phyloP scores from a whole-genome alignment of 2,888 invertebrate genomes.

The Amphipoea lucens region DNA sequence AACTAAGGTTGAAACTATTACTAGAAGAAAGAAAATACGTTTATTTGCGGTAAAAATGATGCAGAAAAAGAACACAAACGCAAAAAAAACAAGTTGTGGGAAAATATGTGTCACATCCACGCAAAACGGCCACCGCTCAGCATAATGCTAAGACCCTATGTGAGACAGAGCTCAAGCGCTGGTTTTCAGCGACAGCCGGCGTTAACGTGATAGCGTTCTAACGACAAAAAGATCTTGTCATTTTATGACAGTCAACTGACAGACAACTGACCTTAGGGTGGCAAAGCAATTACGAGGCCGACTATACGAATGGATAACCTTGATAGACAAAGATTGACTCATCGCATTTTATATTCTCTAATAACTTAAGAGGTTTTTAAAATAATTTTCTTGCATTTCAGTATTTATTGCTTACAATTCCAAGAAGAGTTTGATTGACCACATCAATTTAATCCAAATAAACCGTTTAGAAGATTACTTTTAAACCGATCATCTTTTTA shows the following conservation, averaged over 20 bases:
- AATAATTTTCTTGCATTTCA: constrained; percentile 10
- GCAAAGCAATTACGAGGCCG: neutral
- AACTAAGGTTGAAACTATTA: neutral
- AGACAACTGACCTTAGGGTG: neutral
- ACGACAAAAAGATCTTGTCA: neutral
- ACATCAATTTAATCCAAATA: constrained; percentile 25
- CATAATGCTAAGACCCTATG: neutral
- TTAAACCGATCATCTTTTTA: neutral
- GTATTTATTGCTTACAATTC: constrained; percentile 39
- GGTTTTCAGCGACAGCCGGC: neutral
- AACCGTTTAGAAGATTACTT: constrained; percentile 15
- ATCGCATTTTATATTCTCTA: constrained; percentile 14
- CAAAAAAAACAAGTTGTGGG: neutral
- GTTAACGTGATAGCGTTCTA: neutral
- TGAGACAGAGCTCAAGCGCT: neutral
- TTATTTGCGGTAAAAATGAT: neutral
- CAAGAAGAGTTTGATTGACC: constrained; percentile 23
- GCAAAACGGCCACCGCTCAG: neutral
- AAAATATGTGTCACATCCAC: neutral
- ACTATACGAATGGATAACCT: neutral
- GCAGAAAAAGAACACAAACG: neutral
- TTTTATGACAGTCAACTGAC: neutral
- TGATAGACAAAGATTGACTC: neutral
- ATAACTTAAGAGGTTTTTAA: constrained; percentile 6
- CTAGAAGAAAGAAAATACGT: neutral